Conservation (phyloP, 30 jellyfish, hydroid and myxozoan species). For the Pseudorhiza aurosa region DNA sequence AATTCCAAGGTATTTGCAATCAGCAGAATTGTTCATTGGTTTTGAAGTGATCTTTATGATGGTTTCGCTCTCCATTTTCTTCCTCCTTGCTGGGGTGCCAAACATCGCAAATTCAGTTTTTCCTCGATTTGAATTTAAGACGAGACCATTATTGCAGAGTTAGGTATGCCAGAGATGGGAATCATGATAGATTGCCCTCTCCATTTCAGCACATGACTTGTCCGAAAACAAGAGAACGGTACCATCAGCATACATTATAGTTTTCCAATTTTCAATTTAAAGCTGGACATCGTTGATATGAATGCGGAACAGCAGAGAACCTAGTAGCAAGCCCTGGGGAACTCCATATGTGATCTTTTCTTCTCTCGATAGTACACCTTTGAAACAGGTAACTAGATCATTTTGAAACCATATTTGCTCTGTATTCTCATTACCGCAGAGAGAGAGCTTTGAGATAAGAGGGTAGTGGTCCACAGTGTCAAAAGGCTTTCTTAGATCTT, state of each 20-base stretch:
- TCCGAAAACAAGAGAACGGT: constrained; percentile 38
- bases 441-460: too few species aligned
- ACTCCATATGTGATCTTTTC: background rate
- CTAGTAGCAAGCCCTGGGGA: background rate
- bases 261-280: constrained; percentile 9
- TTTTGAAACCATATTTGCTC: too few species aligned
- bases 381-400: background rate
- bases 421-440: too few species aligned
- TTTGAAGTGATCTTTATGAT: constrained; percentile 17
- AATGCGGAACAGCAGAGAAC: background rate
- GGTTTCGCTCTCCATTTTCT: background rate
- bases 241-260: constrained; percentile 58
- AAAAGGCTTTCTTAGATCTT: too few species aligned
- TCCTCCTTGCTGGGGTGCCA: constrained; percentile 53
- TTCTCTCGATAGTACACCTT: background rate
- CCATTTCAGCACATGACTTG: constrained; percentile 16
- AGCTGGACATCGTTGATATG: constrained; percentile 52
- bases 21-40: constrained; percentile 15
- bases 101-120: constrained; percentile 46
- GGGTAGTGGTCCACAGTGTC: too few species aligned
- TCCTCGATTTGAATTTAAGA: constrained; percentile 18
- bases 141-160: constrained; percentile 53
- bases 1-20: constrained; percentile 39
- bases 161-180: constrained; percentile 20
- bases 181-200: constrained; percentile 18